Percentiles rank a stretch among this genome's conserved stretches.
Evolutionary conservation across 2,888 invertebrate species (phyloP).

Genomic region (Pyrgus malvae): DNA sequence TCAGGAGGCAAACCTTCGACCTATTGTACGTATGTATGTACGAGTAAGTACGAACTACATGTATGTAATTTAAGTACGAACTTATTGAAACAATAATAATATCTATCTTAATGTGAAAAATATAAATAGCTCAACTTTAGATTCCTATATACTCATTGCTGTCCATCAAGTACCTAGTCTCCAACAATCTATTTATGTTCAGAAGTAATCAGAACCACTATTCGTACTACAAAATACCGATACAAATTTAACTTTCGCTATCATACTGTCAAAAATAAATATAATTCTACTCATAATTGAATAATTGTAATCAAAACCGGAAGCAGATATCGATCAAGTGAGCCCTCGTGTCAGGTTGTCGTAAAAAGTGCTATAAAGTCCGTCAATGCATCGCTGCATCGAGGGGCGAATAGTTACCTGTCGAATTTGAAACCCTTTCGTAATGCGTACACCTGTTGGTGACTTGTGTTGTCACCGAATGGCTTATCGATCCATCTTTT

Average conservation of each 20-base stretch:
- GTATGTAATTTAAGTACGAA: too few species aligned
- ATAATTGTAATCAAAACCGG: conserved; percentile 15
- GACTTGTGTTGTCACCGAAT: neutral
- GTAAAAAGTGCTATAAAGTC: conserved; percentile 21
- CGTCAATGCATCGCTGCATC: conserved; percentile 3
- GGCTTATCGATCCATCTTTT: conserved; percentile 12
- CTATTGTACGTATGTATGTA: too few species aligned
- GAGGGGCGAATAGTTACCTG: neutral
- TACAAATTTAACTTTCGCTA: neutral
- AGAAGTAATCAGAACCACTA: too few species aligned
- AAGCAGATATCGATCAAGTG: conserved; percentile 19
- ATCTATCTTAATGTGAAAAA: too few species aligned
- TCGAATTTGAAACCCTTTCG: neutral
- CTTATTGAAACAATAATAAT: too few species aligned
- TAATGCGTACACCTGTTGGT: conserved; percentile 4
- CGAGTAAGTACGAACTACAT: too few species aligned
- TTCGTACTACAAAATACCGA: neutral
- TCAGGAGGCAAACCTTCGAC: too few species aligned
- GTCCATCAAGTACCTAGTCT: too few species aligned
- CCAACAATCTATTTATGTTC: too few species aligned
- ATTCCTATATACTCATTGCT: too few species aligned
- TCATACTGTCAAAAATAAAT: neutral
- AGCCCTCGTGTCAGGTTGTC: neutral
- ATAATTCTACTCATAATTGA: neutral
- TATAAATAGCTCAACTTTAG: too few species aligned